A percentile compares a stretch with the other conserved stretches of the same genome.
Evolutionary conservation across 30 jellyfish, hydroid and myxozoan species (phyloP).

Genomic region (Catostylus mosaicus): DNA sequence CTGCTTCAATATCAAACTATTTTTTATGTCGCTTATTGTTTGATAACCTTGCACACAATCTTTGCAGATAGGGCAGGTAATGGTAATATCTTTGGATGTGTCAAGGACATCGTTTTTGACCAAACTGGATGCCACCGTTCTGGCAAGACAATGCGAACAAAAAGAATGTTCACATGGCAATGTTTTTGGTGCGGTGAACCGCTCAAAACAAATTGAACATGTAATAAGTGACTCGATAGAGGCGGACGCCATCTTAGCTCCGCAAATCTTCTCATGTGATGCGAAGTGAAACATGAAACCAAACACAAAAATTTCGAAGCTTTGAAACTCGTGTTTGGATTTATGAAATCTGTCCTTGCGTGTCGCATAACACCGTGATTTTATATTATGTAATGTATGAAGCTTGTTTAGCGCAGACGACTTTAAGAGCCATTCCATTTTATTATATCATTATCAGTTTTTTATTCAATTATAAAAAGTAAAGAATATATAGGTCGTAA

Average conservation of each 20-base stretch:
- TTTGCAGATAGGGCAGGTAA: conserved; percentile 21
- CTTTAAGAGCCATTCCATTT: background rate
- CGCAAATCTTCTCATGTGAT: conserved; percentile 4
- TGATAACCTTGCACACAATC: background rate
- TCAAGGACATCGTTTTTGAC: background rate
- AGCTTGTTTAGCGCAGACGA: background rate
- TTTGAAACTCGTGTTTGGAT: background rate
- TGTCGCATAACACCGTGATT: background rate
- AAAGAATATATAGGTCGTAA: too few relatives aligned
- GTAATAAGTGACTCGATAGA: background rate
- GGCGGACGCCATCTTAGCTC: conserved; percentile 4
- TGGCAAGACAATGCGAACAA: conserved; percentile 29
- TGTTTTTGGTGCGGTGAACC: conserved; percentile 3
- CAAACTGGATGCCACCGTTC: background rate
- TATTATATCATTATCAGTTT: background rate
- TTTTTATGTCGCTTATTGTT: background rate
- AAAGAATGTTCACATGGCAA: conserved; percentile 43
- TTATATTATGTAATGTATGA: background rate
- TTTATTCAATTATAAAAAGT: too few relatives aligned
- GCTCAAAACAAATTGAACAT: conserved; percentile 26
- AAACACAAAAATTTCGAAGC: background rate
- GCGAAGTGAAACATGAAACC: background rate
- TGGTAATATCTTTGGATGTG: background rate
- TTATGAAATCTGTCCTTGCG: background rate
- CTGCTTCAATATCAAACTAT: conserved; percentile 7